Evolutionary conservation across 2,113 vertebrate genomes (phyloP).

Genomic region (Phalacrocorax pelagicus): DNA sequence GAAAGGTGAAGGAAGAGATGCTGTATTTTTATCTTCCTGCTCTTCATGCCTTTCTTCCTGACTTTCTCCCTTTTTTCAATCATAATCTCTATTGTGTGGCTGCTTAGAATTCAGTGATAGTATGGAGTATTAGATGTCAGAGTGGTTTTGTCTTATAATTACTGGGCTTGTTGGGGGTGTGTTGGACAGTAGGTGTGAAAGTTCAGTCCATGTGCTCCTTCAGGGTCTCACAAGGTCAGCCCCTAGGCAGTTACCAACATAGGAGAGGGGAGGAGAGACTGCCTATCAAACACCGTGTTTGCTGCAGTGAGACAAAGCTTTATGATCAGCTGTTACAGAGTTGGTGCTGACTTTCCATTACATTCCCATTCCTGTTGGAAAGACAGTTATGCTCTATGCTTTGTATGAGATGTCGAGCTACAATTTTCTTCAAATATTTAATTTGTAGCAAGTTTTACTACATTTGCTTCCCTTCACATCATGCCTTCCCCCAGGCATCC

Average conservation of each 20-base stretch:
- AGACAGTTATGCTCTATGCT: not conserved
- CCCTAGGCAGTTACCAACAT: not conserved
- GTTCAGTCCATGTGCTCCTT: not conserved
- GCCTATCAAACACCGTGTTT: not conserved
- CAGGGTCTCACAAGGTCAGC: not conserved
- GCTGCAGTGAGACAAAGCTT: not conserved
- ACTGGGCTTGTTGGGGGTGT: not conserved
- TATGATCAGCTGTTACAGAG: rapidly evolving
- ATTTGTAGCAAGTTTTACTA: not conserved
- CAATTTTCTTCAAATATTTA: not conserved
- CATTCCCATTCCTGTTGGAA: not conserved
- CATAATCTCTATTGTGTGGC: not conserved
- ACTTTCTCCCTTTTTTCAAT: not conserved
- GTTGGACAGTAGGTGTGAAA: not conserved
- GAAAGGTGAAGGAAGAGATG: constrained; percentile 1
- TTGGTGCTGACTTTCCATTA: not conserved
- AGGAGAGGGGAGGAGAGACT: not conserved
- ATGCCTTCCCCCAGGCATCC: not conserved
- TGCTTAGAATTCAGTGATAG: not conserved
- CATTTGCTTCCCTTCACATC: not conserved
- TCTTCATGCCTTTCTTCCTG: not conserved
- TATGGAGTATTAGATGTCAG: not conserved
- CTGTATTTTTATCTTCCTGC: not conserved
- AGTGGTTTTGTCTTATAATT: not conserved
- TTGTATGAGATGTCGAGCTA: not conserved